Conservation (phyloP, 1,140 invertebrate species). For the Trichonephila clavipes region DNA sequence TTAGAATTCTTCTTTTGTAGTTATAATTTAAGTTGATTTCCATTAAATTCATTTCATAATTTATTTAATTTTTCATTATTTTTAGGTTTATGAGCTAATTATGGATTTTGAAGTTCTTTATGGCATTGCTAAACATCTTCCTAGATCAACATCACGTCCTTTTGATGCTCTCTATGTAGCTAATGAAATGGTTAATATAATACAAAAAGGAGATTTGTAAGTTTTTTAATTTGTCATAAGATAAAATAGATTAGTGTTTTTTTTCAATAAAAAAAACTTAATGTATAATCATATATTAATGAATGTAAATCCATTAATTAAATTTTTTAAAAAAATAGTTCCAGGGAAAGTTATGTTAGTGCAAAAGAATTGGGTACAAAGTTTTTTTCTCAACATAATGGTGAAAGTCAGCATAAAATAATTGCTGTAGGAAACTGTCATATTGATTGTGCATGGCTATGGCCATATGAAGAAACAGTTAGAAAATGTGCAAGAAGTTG, state of each 20-base stretch:
- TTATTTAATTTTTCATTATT: conserved; percentile 18
- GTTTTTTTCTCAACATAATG: conserved; percentile 82
- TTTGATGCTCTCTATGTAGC: conserved; percentile 83
- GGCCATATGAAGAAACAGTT: conserved; percentile 84
- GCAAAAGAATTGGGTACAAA: conserved; percentile 80
- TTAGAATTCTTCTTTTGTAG: no score
- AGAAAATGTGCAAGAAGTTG: conserved; percentile 84
- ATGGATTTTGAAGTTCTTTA: conserved; percentile 82
- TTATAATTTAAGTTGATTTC: no score
- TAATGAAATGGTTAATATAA: conserved; percentile 83
- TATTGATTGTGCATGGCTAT: conserved; percentile 84
- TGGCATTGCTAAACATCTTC: conserved; percentile 80
- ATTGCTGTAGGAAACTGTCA: conserved; percentile 84
- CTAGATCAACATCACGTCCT: conserved; percentile 80
- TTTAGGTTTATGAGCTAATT: conserved; percentile 80
- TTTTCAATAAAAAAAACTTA: no score
- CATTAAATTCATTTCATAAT: not conserved
- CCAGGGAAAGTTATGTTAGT: conserved; percentile 73
- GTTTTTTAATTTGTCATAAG: not conserved
- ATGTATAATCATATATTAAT: no score
- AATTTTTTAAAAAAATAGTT: conserved; percentile 78
- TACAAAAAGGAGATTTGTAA: conserved; percentile 72
- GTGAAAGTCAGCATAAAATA: conserved; percentile 81
- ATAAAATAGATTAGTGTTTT: no score
- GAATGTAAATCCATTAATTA: not conserved